A percentile compares a stretch with the other conserved stretches of the same genome.
Evolutionary conservation across 2,113 vertebrate genomes (phyloP).

Genomic region (Gymnobelideus leadbeateri): DNA sequence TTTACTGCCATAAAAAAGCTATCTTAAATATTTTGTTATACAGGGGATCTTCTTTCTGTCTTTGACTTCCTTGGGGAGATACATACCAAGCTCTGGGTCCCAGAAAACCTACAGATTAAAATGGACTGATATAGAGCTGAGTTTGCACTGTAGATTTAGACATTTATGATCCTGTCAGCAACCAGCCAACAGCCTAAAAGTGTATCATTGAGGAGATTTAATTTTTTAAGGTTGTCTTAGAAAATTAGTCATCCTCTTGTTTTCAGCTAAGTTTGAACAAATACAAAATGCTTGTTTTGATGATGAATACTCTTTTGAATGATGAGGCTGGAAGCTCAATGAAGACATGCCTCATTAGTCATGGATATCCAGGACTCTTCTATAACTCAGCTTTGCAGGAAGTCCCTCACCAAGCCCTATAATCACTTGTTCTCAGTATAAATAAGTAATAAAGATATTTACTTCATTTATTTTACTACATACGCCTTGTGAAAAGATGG

Average conservation of each 20-base stretch:
- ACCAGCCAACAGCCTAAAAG: background rate
- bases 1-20: background rate
- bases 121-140: background rate
- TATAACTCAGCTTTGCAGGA: background rate
- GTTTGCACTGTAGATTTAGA: background rate
- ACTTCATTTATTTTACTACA: background rate
- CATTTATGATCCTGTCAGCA: background rate
- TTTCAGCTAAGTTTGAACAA: background rate
- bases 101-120: background rate
- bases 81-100: background rate
- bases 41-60: background rate
- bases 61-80: background rate
- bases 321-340: background rate
- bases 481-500: background rate
- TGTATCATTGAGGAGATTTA: background rate
- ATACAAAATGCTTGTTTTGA: slow-evolving; percentile 17
- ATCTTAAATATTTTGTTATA: background rate
- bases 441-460: background rate
- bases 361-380: background rate
- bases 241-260: background rate
- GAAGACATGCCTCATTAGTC: background rate
- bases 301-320: slow-evolving; percentile 18
- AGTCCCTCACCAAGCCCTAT: background rate
- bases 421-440: background rate
- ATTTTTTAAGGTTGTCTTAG: slow-evolving; percentile 4